A percentile compares a stretch with the other conserved stretches of the same genome.
These are phyloP conservation scores for Kobus ellipsiprymnus DNA, from an alignment of 2,113 vertebrate species.

Conservation along the genomic window DNA sequence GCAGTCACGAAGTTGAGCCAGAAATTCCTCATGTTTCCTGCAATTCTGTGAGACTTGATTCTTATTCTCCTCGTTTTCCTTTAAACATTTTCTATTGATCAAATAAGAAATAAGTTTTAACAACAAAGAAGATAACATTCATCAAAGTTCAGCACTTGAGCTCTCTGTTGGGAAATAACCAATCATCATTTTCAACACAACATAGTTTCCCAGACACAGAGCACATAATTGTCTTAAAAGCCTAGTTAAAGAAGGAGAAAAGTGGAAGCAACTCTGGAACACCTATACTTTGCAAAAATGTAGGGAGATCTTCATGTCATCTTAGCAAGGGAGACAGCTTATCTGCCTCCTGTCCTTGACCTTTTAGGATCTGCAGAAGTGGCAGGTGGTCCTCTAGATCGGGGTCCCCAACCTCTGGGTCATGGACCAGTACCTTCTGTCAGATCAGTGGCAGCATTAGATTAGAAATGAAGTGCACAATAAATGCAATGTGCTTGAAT, in stretches of 20 bases:
- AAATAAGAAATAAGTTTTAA: slow-evolving; percentile 34
- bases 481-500: background rate
- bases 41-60: slow-evolving; percentile 67
- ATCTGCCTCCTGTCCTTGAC: background rate
- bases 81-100: slow-evolving; percentile 74
- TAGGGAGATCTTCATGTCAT: background rate
- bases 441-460: background rate
- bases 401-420: background rate
- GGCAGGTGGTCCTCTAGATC: background rate
- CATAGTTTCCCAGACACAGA: background rate
- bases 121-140: background rate
- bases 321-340: too few species aligned
- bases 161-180: background rate
- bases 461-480: background rate
- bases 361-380: background rate
- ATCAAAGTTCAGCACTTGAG: background rate
- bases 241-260: background rate
- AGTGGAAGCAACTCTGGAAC: background rate
- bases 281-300: background rate
- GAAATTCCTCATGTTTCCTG: slow-evolving; percentile 76
- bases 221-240: background rate
- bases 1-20: slow-evolving; percentile 74
- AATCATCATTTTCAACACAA: background rate
- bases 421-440: background rate
- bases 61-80: slow-evolving; percentile 77